phyloP scores from a whole-genome alignment of 2,888 invertebrate genomes.

The Actias luna region DNA sequence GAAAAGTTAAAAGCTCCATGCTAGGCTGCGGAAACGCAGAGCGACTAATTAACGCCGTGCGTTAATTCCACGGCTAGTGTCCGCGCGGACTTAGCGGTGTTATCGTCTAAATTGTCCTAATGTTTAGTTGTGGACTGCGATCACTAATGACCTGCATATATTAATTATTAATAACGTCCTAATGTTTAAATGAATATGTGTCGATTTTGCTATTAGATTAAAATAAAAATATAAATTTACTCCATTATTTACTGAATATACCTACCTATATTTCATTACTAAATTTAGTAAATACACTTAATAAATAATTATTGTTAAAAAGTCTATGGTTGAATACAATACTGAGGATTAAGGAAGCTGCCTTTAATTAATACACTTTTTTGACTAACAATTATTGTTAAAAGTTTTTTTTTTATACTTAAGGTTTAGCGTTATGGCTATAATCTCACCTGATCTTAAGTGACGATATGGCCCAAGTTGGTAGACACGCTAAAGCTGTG shows the following conservation, averaged over 20 bases:
- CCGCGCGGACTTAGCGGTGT: constrained; percentile 74
- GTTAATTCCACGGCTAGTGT: constrained; percentile 62
- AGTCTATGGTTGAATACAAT: not conserved
- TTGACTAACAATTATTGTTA: too few relatives aligned
- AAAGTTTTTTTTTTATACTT: too few relatives aligned
- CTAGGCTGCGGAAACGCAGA: constrained; percentile 57
- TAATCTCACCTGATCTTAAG: too few relatives aligned
- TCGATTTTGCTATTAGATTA: not conserved
- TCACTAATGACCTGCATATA: constrained; percentile 31
- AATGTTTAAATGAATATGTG: not conserved
- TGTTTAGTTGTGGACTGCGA: constrained; percentile 65
- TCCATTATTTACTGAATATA: not conserved
- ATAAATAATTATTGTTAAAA: not conserved
- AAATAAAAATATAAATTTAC: not conserved
- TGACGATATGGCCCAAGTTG: too few relatives aligned
- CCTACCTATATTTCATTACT: not conserved
- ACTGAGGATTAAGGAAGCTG: not conserved
- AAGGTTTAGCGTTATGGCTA: too few relatives aligned
- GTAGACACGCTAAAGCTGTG: too few relatives aligned
- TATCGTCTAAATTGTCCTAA: constrained; percentile 77
- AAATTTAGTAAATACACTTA: not conserved
- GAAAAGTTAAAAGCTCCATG: constrained; percentile 76
- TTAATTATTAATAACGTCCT: constrained; percentile 35
- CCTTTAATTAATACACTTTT: too few relatives aligned
- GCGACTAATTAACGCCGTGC: constrained; percentile 69